Percentiles rank a stretch among this genome's conserved stretches.
Evolutionary conservation across 2,888 invertebrate genomes (phyloP).

Genomic region (Gryllus longicercus): DNA sequence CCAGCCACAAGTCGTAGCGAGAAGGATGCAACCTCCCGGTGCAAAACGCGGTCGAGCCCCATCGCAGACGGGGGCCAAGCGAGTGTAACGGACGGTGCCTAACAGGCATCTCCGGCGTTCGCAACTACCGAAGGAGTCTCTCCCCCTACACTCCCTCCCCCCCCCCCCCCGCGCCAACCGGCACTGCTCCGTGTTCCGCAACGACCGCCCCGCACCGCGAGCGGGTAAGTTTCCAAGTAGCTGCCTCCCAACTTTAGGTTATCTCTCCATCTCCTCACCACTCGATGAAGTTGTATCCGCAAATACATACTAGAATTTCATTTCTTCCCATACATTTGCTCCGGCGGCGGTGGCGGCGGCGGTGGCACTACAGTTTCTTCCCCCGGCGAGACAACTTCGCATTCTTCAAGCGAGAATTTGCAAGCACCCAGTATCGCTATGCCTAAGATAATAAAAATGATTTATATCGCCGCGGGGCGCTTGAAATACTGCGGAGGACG

Average conservation of each 20-base stretch:
- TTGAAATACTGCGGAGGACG: not conserved
- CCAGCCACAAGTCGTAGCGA: no score
- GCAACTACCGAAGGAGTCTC: no score
- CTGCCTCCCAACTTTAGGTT: not conserved
- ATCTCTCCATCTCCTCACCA: conserved; percentile 17
- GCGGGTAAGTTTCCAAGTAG: conserved; percentile 4
- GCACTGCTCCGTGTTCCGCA: not conserved
- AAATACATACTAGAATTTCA: conserved; percentile 17
- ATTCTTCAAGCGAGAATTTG: not conserved
- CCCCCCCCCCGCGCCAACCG: not conserved
- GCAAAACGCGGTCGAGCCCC: no score
- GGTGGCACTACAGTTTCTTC: not conserved
- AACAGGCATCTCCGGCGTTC: no score
- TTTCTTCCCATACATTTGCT: conserved; percentile 17
- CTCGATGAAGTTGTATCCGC: conserved; percentile 3
- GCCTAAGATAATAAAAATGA: conserved; percentile 17
- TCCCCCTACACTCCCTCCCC: not conserved
- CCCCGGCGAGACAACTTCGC: not conserved
- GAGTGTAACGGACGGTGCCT: no score
- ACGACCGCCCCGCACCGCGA: not conserved
- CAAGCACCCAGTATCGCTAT: conserved; percentile 1
- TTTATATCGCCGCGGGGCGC: not conserved
- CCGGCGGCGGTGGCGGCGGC: not conserved
- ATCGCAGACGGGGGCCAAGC: no score
- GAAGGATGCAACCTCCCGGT: no score